Conservation (phyloP, 2,888 invertebrate genomes). For the Myopa testacea region DNA sequence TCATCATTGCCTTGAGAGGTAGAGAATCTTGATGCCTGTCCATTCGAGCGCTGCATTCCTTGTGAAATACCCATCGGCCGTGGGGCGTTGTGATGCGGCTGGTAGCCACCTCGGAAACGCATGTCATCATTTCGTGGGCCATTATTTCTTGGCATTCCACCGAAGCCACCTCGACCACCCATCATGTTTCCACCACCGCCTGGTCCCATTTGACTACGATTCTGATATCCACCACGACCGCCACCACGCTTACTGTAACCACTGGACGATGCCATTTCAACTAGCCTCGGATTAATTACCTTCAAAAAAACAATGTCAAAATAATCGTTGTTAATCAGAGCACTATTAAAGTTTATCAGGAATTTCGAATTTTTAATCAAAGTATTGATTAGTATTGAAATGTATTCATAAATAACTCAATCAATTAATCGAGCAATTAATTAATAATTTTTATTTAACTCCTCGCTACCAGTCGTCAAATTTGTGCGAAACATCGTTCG, state of each 20-base stretch:
- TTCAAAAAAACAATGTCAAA: slow-evolving; percentile 42
- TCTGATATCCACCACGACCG: slow-evolving; percentile 59
- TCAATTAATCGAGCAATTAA: too few species aligned
- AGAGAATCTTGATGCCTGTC: slow-evolving; percentile 56
- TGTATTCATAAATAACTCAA: too few species aligned
- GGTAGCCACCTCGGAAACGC: slow-evolving; percentile 47
- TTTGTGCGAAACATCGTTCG: too few species aligned
- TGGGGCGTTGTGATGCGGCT: slow-evolving; percentile 49
- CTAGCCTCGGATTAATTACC: slow-evolving; percentile 88
- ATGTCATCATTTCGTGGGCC: slow-evolving; percentile 43
- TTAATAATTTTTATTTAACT: too few species aligned
- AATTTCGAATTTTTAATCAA: too few species aligned
- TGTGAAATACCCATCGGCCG: slow-evolving; percentile 40
- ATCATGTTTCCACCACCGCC: slow-evolving; percentile 33
- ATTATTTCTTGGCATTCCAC: slow-evolving; percentile 40
- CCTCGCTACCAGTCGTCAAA: too few species aligned
- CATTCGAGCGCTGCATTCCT: slow-evolving; percentile 53
- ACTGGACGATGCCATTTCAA: slow-evolving; percentile 75
- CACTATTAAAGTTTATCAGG: too few species aligned
- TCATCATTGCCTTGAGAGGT: slow-evolving; percentile 49
- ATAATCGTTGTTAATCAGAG: too few species aligned
- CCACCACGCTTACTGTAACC: slow-evolving; percentile 62
- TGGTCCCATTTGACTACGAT: slow-evolving; percentile 47
- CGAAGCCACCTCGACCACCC: slow-evolving; percentile 43
- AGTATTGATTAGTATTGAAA: too few species aligned